Evolutionary conservation across 2,797 vertebrate species (phyloP), one percentile per base, ranked within the genome.

Genomic region (Tachyglossus aculeatus): DNA sequence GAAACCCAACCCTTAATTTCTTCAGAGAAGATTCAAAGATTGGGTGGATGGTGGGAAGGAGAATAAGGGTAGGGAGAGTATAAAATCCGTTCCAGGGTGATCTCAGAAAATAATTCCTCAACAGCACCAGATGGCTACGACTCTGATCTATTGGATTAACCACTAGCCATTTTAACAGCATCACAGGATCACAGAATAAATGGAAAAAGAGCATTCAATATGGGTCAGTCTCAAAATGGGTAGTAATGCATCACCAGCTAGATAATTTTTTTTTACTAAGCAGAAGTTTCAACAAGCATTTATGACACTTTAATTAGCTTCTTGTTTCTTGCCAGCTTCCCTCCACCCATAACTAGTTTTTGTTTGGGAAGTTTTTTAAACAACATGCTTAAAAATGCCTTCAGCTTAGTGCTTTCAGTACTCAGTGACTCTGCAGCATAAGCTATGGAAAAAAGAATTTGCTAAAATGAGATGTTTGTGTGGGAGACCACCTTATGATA

Each of bases 1-100:
- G 93, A 93, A 94, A 95, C 64, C 83, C 82, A 93, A 95, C 71
- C 91, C 91, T 88, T 63, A 38, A 56, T 62, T 77, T 72, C 71
- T 87, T 68, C 55, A 9, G 77, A 45, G 32, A 68, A 73, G 75
- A 75, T 55, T 77, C 25, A 29, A 24, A 27, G 33, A 69, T 71
- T 50, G 34, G 64, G 54, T 71, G 67, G 69, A 80, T 58, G 44
- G 51, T 34, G 37, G 21, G 67, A 53, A 66, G 83, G 47, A 18
- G 74, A n/a, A n/a, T n/a, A n/a, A n/a, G n/a, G n/a, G n/a, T n/a
- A n/a, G n/a, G 77, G 65, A 56, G 74, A 59, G 53, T 54, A 32
- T 5, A 8, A 60, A 22, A 1, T 11, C 65, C 21, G 68, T 81
- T 74, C 22, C 0, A 0, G 57, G 57, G 74, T 89, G 77, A 91